Base-by-base conservation (phyloP, 2,888 invertebrate genomes). In the Coenonympha glycerion region DNA sequence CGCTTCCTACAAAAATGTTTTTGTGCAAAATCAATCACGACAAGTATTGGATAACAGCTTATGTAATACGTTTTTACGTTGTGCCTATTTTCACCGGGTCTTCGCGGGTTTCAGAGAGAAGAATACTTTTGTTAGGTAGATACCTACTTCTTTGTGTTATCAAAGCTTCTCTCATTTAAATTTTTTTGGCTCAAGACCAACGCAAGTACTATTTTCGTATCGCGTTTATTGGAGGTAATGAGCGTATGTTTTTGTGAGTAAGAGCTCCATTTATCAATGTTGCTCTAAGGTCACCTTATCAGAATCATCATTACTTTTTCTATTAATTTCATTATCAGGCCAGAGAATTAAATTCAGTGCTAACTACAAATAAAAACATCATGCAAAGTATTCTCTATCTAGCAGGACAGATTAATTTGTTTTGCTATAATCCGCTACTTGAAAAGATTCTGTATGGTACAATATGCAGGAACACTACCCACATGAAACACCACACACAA, bases 151-250 rank as follows among this genome's bases (percentile, higher is more conserved):
- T 39, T 39, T 24, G 39, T 9, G 22, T 24, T 24, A 24, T 24
- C 8, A 13, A 8, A 22, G 24, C 15, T 9, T 24, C 22, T 39
- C 22, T 22, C 13, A 39, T 39, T 16, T 9, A 15, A 39, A 39
- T 24, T 24, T 24, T n/a, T 3, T 39, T 39, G 39, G 39, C 39
- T 39, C 39, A 22, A 15, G 22, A 39, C 24, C 39, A 39, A 39
- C 16, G 22, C 13, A 26, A n/a, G 2, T 13, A 39, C 39, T 39
- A 39, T 39, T 39, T 39, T 39, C 8, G 39, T 24, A 15, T 39
- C 22, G 15, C 39, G 9, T 24, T 39, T 39, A 22, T 30, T 13
- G n/a, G 3, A 13, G 3, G 5, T 24, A 24, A 24, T 4, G 22
- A 24, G 15, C 9, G 22, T 22, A 15, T n/a, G 24, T 9, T 39